These are phyloP conservation scores for Tetanocera ferruginea DNA, from an alignment of 2,888 invertebrate genomes.

Conservation along the genomic window DNA sequence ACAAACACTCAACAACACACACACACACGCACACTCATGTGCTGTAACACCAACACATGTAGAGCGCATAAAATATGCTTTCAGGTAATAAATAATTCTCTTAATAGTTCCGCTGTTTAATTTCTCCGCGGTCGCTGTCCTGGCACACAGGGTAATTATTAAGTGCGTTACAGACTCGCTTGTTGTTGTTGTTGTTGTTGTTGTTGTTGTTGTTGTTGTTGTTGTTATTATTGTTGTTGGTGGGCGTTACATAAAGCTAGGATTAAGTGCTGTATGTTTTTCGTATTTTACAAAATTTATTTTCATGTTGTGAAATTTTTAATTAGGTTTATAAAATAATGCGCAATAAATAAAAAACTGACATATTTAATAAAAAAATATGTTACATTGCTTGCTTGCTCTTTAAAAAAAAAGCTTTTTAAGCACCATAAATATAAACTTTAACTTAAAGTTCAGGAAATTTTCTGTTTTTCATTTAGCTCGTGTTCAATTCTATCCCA, in stretches of 20 bases:
- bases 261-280: neutral
- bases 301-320: neutral
- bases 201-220: no score
- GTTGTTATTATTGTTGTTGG: no score
- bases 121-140: conserved; percentile 5
- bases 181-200: neutral
- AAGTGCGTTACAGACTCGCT: neutral
- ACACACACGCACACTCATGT: conserved; percentile 21
- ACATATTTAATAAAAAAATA: no score
- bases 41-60: conserved; percentile 26
- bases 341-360: no score
- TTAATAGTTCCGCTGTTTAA: conserved; percentile 35
- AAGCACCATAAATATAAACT: no score
- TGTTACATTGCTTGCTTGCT: no score
- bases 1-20: conserved; percentile 21
- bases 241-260: neutral
- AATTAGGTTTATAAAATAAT: neutral
- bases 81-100: conserved; percentile 45
- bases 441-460: no score
- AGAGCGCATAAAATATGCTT: conserved; percentile 26
- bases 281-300: conserved; percentile 16
- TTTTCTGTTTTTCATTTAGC: no score
- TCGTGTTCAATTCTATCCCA: no score
- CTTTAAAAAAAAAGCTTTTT: no score
- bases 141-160: conserved; percentile 17